Evolutionary conservation across 1,140 invertebrate genomes (phyloP), one percentile per base, ranked within the genome.

Genomic region (Drosophila albomicans): DNA sequence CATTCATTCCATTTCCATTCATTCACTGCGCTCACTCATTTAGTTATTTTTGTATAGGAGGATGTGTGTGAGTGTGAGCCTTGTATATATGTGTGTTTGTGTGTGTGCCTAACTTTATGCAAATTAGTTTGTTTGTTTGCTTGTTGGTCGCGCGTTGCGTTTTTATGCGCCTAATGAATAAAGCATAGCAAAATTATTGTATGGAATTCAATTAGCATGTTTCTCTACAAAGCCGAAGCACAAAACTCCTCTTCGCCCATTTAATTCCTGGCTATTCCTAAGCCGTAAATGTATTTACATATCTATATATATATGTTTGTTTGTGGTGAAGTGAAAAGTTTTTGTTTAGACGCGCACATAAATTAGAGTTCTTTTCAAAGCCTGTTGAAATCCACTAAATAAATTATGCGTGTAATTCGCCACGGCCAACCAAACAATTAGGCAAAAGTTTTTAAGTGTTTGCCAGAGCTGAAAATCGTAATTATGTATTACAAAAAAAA

Each of bases 141-240:
- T 54, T 56, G 35, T 56, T 62, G 48, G 57, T 30, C 57, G 48
- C 57, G 48, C 64, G 51, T 68, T 72, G 63, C 52, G 69, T 67
- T 72, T 73, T 68, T 52, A 79, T 80, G 66, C 74, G 79, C 61
- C 79, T 77, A 82, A 82, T 80, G 81, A 82, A 84, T 70, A 80
- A 79, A 79, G 81, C 81, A 62, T 58, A 68, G 63, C 43, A 5
- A 77, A 82, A 82, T 82, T 82, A 82, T 82, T 82, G 79, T 70
- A 75, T 56, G 81, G 49, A 75, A 79, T 87, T 86, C 82, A 82
- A 86, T 86, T 86, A 86, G 65, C 71, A 68, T 68, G 71, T 74
- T 73, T 54, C 15, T 46, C 30, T 25, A 38, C 11, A 25, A 25
- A 25, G 20, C 20, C 20, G 20, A 15, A 58, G 35, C 30, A 54